Evolutionary conservation across 2,797 vertebrate species (phyloP), one percentile per base, ranked within the genome.

Genomic region (Tragelaphus oryx): DNA sequence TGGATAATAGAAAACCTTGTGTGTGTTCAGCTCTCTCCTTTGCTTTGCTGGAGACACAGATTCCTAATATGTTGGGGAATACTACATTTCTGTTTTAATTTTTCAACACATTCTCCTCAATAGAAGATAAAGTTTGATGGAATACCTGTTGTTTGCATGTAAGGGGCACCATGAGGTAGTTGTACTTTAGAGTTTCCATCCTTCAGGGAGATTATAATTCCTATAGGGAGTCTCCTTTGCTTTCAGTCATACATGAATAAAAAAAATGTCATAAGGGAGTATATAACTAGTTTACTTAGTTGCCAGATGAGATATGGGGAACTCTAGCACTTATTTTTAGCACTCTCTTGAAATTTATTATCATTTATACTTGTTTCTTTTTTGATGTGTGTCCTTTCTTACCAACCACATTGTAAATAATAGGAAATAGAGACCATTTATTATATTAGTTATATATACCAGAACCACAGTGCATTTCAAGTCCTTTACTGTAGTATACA

Each of bases 321-420:
- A 92, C n/a, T 86, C 30, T 90, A 89, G n/a, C 60, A 92, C 18
- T 65, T 60, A 14, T 54, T 93, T 97, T 93, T 87, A 95, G n/a
- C 17, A 71, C 22, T 94, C 54, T 37, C 44, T 87, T 93, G 90
- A 89, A 89, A 94, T 91, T 84, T 87, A 81, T 78, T 87, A 48
- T 89, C 52, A 57, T 92, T 41, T 94, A 26, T 57, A 33, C 8
- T 96, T 87, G 28, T 94, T 80, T 93, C 28, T 93, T 48, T 89
- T 93, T 94, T 94, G 59, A 84, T 14, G 8, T 41, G 5, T 87
- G 62, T n/a, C 26, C 52, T 92, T 83, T 88, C 28, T 37, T 44
- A 91, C 20, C 4, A 83, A 41, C 28, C 44, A 68, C 76, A 50
- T 37, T 93, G 33, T 80, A 76, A 68, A 89, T 90, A 87, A 83